Evolutionary conservation across 2,113 vertebrate genomes (phyloP).

Genomic region (Hypomesus transpacificus): DNA sequence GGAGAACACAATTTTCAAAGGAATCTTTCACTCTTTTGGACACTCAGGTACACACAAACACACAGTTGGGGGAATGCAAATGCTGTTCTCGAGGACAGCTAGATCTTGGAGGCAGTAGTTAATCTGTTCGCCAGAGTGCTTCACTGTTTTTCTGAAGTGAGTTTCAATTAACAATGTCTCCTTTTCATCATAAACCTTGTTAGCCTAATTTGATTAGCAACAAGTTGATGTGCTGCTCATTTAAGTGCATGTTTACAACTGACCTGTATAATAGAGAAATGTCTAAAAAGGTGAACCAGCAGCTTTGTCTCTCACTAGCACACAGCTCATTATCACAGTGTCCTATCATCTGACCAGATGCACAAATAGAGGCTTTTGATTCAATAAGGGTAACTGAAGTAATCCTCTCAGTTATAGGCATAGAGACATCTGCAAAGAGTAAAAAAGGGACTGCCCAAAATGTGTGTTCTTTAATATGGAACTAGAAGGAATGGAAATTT

Average conservation of each 20-base stretch:
- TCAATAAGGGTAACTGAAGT: constrained; percentile 1
- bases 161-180: constrained; percentile 44
- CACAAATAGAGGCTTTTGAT: constrained; percentile 9
- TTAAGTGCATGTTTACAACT: not conserved
- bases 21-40: not conserved
- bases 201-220: constrained; percentile 55
- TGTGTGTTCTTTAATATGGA: not conserved
- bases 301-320: not conserved
- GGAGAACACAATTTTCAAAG: constrained; percentile 7
- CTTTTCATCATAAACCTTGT: constrained; percentile 34
- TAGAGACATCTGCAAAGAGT: not conserved
- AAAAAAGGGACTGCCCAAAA: not conserved
- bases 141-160: constrained; percentile 27
- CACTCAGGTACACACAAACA: constrained; percentile 5
- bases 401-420: not conserved
- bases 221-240: constrained; percentile 38
- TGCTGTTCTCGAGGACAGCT: not conserved
- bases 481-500: not conserved
- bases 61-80: not conserved
- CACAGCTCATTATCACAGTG: not conserved
- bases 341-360: not conserved
- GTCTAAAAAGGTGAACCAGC: not conserved
- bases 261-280: not conserved
- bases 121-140: constrained; percentile 31
- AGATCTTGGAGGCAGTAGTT: not conserved